These are phyloP conservation scores for Natrix natrix DNA, from an alignment of 2,797 vertebrate species.

Conservation along the genomic window DNA sequence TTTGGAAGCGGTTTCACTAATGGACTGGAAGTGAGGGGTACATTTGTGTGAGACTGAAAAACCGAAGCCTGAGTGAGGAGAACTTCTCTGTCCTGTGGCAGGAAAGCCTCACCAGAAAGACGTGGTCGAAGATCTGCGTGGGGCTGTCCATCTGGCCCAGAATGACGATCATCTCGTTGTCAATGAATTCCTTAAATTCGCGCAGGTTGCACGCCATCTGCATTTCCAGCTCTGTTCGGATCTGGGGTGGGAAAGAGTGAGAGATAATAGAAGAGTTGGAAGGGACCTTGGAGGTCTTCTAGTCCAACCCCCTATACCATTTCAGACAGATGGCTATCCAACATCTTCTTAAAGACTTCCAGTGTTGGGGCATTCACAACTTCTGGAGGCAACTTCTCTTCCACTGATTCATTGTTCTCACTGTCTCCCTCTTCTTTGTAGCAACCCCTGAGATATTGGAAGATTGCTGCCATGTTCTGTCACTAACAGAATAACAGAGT, in stretches of 20 bases:
- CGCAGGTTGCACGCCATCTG: slow-evolving; percentile 96
- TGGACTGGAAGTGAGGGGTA: not conserved
- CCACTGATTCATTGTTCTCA: too few relatives aligned
- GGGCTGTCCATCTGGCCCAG: slow-evolving; percentile 98
- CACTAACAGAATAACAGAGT: too few relatives aligned
- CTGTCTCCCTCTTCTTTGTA: too few relatives aligned
- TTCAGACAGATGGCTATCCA: too few relatives aligned
- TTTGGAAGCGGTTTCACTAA: not conserved
- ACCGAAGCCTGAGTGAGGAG: not conserved
- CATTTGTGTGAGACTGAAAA: not conserved
- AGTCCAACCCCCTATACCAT: too few relatives aligned
- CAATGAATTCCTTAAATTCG: slow-evolving; percentile 97
- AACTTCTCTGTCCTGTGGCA: fast-evolving
- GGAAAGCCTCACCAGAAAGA: slow-evolving; percentile 83
- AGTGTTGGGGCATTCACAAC: too few relatives aligned
- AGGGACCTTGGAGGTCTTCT: too few relatives aligned
- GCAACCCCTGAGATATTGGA: too few relatives aligned
- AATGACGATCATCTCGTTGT: slow-evolving; percentile 98
- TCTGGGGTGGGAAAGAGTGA: slow-evolving; percentile 68
- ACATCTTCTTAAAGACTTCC: not conserved
- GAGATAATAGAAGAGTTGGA: too few relatives aligned
- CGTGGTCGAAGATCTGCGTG: slow-evolving; percentile 95
- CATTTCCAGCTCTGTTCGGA: slow-evolving; percentile 95
- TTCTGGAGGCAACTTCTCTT: too few relatives aligned
- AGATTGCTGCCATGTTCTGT: too few relatives aligned